Conservation (phyloP, 1,140 invertebrate species). For the Drosophila kikkawai region DNA sequence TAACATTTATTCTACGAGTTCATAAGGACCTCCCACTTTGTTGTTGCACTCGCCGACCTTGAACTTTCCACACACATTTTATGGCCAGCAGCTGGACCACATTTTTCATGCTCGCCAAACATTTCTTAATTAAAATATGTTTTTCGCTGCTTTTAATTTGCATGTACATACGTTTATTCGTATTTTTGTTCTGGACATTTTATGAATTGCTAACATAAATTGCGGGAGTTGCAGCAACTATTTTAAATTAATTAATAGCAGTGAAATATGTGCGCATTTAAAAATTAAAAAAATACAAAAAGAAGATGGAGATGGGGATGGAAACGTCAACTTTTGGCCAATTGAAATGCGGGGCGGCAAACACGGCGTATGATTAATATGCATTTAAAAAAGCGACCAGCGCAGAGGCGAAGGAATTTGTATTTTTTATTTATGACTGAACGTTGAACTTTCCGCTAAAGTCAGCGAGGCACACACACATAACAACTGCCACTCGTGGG, state of each 20-base stretch:
- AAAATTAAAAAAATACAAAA: conserved; percentile 8
- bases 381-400: conserved; percentile 49
- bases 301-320: conserved; percentile 3
- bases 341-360: conserved; percentile 70
- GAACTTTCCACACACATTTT: conserved; percentile 12
- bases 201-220: conserved; percentile 64
- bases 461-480: conserved; percentile 56
- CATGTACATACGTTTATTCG: conserved; percentile 7
- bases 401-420: conserved; percentile 43
- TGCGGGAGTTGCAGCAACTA: conserved; percentile 33
- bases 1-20: background rate
- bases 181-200: conserved; percentile 25
- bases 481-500: conserved; percentile 73
- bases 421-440: conserved; percentile 70
- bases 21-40: no score
- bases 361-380: conserved; percentile 77
- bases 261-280: conserved; percentile 47
- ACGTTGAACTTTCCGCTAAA: conserved; percentile 79
- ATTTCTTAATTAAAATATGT: conserved; percentile 50
- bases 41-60: background rate
- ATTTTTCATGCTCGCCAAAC: conserved; percentile 13
- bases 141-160: conserved; percentile 34
- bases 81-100: background rate
- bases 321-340: conserved; percentile 58
- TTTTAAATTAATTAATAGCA: conserved; percentile 69